These are phyloP conservation scores for Brachypodius melanocephalos DNA, from an alignment of 2,113 vertebrate genomes.

Conservation along the genomic window DNA sequence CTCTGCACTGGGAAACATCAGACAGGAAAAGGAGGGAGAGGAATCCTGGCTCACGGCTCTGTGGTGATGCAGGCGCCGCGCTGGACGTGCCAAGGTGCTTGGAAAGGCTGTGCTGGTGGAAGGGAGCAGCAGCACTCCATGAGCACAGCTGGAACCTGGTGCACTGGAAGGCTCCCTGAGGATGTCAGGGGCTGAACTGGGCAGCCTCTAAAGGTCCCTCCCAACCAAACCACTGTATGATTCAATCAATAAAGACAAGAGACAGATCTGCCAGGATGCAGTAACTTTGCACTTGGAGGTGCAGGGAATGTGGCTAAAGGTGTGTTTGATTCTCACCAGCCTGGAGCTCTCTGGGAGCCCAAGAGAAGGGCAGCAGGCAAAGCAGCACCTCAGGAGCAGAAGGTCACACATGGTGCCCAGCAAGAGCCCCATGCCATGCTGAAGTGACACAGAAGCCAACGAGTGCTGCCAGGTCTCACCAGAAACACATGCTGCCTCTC, in stretches of 20 bases:
- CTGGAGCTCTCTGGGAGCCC: background rate
- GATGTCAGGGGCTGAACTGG: background rate
- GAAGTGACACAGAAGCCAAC: background rate
- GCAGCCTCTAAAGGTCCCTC: background rate
- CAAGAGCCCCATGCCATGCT: rapidly evolving
- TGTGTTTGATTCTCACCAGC: background rate
- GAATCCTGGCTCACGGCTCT: background rate
- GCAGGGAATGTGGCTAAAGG: background rate
- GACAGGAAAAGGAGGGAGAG: background rate
- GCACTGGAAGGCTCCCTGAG: background rate
- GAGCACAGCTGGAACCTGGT: background rate
- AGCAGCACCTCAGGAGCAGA: background rate
- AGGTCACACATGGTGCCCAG: rapidly evolving
- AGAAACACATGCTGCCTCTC: background rate
- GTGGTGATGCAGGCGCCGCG: rapidly evolving
- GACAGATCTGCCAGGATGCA: no score
- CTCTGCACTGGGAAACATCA: background rate
- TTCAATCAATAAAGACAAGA: background rate
- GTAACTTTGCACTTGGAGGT: rapidly evolving
- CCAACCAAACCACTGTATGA: background rate
- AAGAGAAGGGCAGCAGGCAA: background rate
- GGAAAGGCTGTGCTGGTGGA: background rate
- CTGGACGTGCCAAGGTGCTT: rapidly evolving
- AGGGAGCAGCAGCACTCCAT: background rate
- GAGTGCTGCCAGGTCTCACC: background rate